Evolutionary conservation across 2,797 vertebrate species (phyloP), one percentile per base, ranked within the genome.

Genomic region (Clarias platycephalus): DNA sequence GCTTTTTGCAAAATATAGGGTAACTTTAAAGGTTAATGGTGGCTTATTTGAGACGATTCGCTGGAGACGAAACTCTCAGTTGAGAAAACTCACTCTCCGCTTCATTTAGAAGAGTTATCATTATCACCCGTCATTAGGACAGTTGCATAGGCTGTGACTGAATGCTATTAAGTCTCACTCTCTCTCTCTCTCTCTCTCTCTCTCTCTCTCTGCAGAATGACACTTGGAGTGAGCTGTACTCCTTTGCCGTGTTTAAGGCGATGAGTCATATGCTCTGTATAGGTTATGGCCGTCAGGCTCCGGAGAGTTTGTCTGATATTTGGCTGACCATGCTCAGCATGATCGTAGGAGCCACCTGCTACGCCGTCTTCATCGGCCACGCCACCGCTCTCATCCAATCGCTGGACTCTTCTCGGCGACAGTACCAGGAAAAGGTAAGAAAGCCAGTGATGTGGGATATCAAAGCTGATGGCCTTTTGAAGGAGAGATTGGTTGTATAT

Each of bases 191-290:
- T 10, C 15, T 40, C 26, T 91, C 84, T 90, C 62, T 85, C 1
- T 24, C 37, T 9, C 12, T 58, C 74, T 22, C 53, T 78, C 83
- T 78, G 77, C 94, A 99, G 98, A 99, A 99, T 0, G 95, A 99
- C 89, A 97, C 97, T 0, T 99, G 98, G 98, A 97, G 97, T 0
- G 97, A 99, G 92, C 95, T 97, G 2, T 99, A 99, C 90, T 98
- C 97, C 85, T 98, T 97, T 3, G 97, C 97, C 0, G 95, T 98
- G 75, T 99, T 99, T 94, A 99, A 98, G 91, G 97, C 97, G 8
- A 99, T 99, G 97, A 99, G 97, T 91, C 97, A 99, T 95, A 99
- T 99, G 97, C 93, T 99, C 81, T 99, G 97, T 91, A 99, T 99
- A 4, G 97, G 97, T 67, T 98, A 98, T 0, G 97, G 97, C 68